These are phyloP conservation scores for Mechanitis mazaeus DNA, from an alignment of 2,888 invertebrate genomes.

Conservation along the genomic window DNA sequence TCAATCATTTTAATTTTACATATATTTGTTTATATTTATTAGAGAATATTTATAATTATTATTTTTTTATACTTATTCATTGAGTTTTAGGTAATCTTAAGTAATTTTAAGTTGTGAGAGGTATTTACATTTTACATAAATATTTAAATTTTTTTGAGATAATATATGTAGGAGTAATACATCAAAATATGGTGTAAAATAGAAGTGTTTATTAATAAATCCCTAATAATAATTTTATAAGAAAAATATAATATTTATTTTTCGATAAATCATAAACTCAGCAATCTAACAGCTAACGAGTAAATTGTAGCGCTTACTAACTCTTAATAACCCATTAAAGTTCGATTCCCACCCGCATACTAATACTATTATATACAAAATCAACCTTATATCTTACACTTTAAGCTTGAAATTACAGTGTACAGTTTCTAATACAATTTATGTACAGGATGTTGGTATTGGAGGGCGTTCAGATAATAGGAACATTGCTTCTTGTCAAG, in stretches of 20 bases:
- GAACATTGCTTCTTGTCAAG: constrained; percentile 22
- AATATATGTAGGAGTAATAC: too few species aligned
- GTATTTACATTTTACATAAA: too few species aligned
- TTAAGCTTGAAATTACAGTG: constrained; percentile 14
- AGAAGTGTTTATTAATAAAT: neutral
- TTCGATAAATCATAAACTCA: constrained; percentile 13
- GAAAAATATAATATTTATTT: constrained; percentile 10
- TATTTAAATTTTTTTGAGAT: too few species aligned
- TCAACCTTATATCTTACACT: neutral
- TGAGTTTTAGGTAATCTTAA: too few species aligned
- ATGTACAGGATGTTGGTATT: constrained; percentile 26
- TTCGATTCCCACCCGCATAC: constrained; percentile 33
- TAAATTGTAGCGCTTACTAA: constrained; percentile 24
- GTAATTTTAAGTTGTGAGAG: too few species aligned
- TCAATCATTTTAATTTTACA: too few species aligned
- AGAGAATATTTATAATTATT: too few species aligned
- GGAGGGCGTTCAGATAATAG: constrained; percentile 20
- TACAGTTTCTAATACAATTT: constrained; percentile 15
- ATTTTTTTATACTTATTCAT: too few species aligned
- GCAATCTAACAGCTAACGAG: constrained; percentile 19
- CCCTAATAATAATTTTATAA: constrained; percentile 5
- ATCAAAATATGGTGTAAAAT: too few species aligned
- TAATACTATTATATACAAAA: neutral
- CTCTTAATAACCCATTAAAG: constrained; percentile 34
- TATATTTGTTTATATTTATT: too few species aligned